phyloP scores from a whole-genome alignment of 2,888 invertebrate species.

The Andrena haemorrhoa region DNA sequence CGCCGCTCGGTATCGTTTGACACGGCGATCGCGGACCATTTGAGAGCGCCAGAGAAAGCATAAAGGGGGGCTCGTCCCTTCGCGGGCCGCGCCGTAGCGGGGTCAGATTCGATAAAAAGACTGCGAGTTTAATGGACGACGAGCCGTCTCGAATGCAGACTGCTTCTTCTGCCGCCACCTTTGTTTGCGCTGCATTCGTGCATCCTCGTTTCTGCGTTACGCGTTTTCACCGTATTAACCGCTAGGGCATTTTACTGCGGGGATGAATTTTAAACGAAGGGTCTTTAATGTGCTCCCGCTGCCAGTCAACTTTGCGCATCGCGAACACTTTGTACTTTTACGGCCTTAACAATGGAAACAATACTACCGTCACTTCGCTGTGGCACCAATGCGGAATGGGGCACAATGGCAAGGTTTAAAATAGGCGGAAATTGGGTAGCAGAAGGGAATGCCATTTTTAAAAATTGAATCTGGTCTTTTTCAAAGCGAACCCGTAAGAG shows the following conservation, averaged over 20 bases:
- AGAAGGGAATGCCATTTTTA: no score
- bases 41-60: conserved; percentile 51
- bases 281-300: neutral
- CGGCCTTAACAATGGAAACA: neutral
- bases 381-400: no score
- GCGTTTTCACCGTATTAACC: conserved; percentile 40
- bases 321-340: neutral
- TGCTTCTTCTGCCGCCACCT: conserved; percentile 11
- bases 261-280: neutral
- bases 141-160: conserved; percentile 52
- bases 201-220: conserved; percentile 21
- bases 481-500: no score
- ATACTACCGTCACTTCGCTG: neutral
- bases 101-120: conserved; percentile 61
- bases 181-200: conserved; percentile 6
- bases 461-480: no score
- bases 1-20: conserved; percentile 52
- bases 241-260: neutral
- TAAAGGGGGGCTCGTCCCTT: conserved; percentile 29
- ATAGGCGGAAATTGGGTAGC: no score
- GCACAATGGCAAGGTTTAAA: no score
- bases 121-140: conserved; percentile 59
- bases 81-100: conserved; percentile 22
- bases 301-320: neutral
- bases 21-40: conserved; percentile 55